phyloP scores from a whole-genome alignment of 2,113 vertebrate species.

The Neodontobutis hainanensis region DNA sequence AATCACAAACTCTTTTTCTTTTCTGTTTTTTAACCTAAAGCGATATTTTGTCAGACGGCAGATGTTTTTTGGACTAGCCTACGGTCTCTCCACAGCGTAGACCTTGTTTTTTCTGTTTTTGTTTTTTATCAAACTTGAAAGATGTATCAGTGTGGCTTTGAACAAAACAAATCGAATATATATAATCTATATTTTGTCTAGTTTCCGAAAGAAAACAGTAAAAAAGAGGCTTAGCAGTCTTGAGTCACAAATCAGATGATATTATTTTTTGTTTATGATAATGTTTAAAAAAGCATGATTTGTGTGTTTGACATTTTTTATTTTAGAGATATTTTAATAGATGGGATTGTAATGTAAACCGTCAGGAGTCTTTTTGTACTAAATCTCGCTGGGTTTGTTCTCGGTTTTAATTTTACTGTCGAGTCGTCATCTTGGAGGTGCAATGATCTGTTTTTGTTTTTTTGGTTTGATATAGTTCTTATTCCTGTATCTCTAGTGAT shows the following conservation, averaged over 20 bases:
- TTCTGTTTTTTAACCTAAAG: conserved; percentile 77
- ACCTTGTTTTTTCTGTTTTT: conserved; percentile 60
- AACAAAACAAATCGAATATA: conserved; percentile 76
- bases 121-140: conserved; percentile 75
- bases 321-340: conserved; percentile 76
- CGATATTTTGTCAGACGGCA: conserved; percentile 62
- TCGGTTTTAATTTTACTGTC: conserved; percentile 66
- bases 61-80: conserved; percentile 67
- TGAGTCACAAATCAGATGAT: conserved; percentile 79
- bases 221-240: conserved; percentile 88
- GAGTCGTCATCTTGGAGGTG: conserved; percentile 69
- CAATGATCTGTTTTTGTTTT: conserved; percentile 58
- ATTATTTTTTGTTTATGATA: conserved; percentile 59
- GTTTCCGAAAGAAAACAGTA: conserved; percentile 78
- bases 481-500: conserved; percentile 63
- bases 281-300: conserved; percentile 68
- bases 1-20: conserved; percentile 79
- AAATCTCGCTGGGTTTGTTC: conserved; percentile 66
- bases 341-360: conserved; percentile 68
- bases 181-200: conserved; percentile 78
- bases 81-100: conserved; percentile 56
- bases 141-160: conserved; percentile 80
- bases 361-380: conserved; percentile 69
- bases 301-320: conserved; percentile 62
- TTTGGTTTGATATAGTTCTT: conserved; percentile 63